Evolutionary conservation across 2,797 vertebrate species (phyloP).

Genomic region (Hippocampus kuda): DNA sequence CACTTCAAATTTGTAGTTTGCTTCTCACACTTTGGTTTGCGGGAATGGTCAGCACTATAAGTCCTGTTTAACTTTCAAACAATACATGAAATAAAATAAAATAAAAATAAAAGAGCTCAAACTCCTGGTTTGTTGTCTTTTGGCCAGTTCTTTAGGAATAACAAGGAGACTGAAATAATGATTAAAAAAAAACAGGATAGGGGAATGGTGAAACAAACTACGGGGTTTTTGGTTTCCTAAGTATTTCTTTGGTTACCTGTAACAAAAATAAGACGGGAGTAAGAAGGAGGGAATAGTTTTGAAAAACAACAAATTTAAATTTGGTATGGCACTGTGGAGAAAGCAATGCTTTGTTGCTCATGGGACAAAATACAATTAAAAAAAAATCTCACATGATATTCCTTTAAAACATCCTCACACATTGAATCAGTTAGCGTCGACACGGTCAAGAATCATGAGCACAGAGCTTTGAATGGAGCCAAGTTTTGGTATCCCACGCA

Average conservation of each 20-base stretch:
- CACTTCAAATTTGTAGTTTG: slow-evolving; percentile 55
- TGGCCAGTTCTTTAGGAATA: slow-evolving; percentile 64
- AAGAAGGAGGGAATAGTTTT: slow-evolving; percentile 51
- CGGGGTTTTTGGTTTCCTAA: slow-evolving; percentile 79
- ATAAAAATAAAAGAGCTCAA: slow-evolving; percentile 40
- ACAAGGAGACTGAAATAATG: slow-evolving; percentile 14
- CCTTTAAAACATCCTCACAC: slow-evolving; percentile 69
- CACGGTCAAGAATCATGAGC: slow-evolving; percentile 65
- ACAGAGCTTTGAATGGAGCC: slow-evolving; percentile 65
- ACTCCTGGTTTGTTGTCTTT: slow-evolving; percentile 64
- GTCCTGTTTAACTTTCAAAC: slow-evolving; percentile 50
- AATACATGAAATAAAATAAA: slow-evolving; percentile 30
- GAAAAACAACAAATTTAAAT: slow-evolving; percentile 56
- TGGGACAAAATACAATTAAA: slow-evolving; percentile 41
- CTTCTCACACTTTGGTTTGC: slow-evolving; percentile 71
- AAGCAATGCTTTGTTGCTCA: slow-evolving; percentile 56
- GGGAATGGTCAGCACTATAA: slow-evolving; percentile 68
- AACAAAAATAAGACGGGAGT: slow-evolving; percentile 71
- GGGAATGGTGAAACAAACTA: slow-evolving; percentile 51
- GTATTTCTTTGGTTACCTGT: slow-evolving; percentile 80
- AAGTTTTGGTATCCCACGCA: slow-evolving; percentile 65
- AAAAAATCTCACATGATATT: slow-evolving; percentile 58
- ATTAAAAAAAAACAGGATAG: slow-evolving; percentile 17
- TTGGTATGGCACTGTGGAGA: slow-evolving; percentile 71
- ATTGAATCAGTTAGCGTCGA: slow-evolving; percentile 68